A percentile compares a stretch with the other conserved stretches of the same genome.
phyloP scores from a whole-genome alignment of 2,113 vertebrate genomes.

The Oceanites oceanicus region DNA sequence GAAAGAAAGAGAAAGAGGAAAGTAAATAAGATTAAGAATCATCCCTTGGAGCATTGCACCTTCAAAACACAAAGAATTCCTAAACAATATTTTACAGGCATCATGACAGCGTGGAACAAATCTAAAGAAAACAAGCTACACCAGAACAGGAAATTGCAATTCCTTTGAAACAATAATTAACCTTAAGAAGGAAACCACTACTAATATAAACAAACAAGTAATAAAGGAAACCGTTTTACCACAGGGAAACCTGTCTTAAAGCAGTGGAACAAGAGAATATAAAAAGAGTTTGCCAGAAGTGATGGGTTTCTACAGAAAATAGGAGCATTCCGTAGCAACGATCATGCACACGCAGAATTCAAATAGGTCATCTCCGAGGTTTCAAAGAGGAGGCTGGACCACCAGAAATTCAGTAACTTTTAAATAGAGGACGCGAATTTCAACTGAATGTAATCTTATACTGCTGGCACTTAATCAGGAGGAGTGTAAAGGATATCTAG shows the following conservation, averaged over 20 bases:
- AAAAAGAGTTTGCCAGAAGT: not conserved
- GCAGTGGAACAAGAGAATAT: not conserved
- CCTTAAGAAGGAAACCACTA: conserved; percentile 32
- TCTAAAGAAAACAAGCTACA: conserved; percentile 48
- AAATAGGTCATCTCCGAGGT: not conserved
- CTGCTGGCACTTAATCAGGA: not conserved
- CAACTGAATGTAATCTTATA: not conserved
- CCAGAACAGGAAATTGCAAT: conserved; percentile 49
- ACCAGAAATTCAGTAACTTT: not conserved
- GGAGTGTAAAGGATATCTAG: not conserved
- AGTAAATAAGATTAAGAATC: not conserved
- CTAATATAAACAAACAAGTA: conserved; percentile 44
- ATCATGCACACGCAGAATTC: not conserved
- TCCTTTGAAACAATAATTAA: conserved; percentile 66
- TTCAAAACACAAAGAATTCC: conserved; percentile 4
- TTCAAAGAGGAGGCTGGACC: not conserved
- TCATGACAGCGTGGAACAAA: conserved; percentile 9
- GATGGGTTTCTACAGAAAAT: not conserved
- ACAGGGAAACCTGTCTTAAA: not conserved
- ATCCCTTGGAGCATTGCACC: not conserved
- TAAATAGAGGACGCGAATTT: not conserved
- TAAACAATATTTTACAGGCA: not conserved
- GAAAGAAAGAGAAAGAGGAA: conserved; percentile 5
- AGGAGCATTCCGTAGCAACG: not conserved
- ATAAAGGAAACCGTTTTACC: conserved; percentile 18